phyloP scores from a whole-genome alignment of 2,113 vertebrate genomes.

The Mesembrinibis cayennensis region DNA sequence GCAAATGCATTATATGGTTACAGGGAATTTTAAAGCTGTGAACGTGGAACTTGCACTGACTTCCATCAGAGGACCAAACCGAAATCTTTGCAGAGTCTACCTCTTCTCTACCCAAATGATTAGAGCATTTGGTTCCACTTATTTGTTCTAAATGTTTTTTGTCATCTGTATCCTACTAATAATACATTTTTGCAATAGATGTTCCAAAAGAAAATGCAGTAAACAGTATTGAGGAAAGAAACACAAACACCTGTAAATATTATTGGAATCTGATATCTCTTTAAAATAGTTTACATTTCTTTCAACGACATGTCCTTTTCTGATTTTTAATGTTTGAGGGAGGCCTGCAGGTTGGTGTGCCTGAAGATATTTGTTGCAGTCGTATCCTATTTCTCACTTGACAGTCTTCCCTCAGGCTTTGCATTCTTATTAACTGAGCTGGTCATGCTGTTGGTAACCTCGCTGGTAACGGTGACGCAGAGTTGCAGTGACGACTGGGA shows the following conservation, averaged over 20 bases:
- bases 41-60: not conserved
- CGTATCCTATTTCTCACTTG: not conserved
- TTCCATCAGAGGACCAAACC: not conserved
- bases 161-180: not conserved
- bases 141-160: not conserved
- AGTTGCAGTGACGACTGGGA: not conserved
- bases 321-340: not conserved
- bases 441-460: fast-evolving
- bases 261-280: not conserved
- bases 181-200: not conserved
- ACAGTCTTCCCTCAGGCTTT: not conserved
- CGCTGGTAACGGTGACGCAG: not conserved
- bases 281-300: not conserved
- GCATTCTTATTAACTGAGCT: not conserved
- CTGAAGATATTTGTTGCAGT: not conserved
- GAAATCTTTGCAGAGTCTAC: not conserved
- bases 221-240: not conserved
- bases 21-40: not conserved
- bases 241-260: not conserved
- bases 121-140: not conserved
- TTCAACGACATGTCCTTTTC: not conserved
- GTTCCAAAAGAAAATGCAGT: not conserved
- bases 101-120: not conserved
- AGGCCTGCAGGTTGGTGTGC: not conserved
- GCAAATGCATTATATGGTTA: not conserved